Percentiles rank a stretch among this genome's conserved stretches.
Evolutionary conservation across 2,888 invertebrate genomes (phyloP).

Genomic region (Cryptus armator): DNA sequence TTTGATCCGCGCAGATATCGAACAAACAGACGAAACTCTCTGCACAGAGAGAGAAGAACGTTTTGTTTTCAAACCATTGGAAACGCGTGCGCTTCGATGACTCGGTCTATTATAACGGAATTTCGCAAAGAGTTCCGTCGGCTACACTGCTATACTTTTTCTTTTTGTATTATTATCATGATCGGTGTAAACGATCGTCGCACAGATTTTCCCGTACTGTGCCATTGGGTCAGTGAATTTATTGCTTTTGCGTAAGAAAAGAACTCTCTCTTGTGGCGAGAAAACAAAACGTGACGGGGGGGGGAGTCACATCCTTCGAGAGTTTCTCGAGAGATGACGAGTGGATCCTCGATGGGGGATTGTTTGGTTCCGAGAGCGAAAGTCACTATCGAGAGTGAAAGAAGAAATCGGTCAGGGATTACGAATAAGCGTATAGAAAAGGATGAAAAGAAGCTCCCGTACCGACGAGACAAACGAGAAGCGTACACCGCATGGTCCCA

Average conservation of each 20-base stretch:
- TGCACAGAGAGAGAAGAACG: not conserved
- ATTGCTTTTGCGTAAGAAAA: not conserved
- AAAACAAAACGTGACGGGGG: not conserved
- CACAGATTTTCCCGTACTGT: not conserved
- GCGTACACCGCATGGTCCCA: slow-evolving; percentile 8
- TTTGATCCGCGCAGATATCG: slow-evolving; percentile 43
- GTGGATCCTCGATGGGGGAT: not conserved
- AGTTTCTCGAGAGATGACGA: slow-evolving; percentile 20
- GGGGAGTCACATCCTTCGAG: not conserved
- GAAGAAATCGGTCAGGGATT: slow-evolving; percentile 41
- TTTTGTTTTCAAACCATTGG: slow-evolving; percentile 31
- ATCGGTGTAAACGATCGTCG: slow-evolving; percentile 1
- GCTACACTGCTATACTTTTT: not conserved
- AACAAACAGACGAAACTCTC: slow-evolving; percentile 16
- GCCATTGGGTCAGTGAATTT: slow-evolving; percentile 11
- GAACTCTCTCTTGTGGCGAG: not conserved
- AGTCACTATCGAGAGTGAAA: slow-evolving; percentile 59
- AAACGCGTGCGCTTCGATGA: slow-evolving; percentile 13
- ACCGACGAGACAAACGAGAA: slow-evolving; percentile 36
- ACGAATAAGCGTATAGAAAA: slow-evolving; percentile 20
- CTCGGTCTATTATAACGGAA: slow-evolving; percentile 26
- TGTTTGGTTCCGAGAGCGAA: slow-evolving; percentile 52
- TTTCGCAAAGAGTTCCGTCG: slow-evolving; percentile 19
- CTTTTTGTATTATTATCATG: slow-evolving; percentile 1
- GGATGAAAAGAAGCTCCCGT: slow-evolving; percentile 29